These are phyloP conservation scores for Caenorhabditis uteleia DNA, from an alignment of 2,888 invertebrate species.

Conservation along the genomic window DNA sequence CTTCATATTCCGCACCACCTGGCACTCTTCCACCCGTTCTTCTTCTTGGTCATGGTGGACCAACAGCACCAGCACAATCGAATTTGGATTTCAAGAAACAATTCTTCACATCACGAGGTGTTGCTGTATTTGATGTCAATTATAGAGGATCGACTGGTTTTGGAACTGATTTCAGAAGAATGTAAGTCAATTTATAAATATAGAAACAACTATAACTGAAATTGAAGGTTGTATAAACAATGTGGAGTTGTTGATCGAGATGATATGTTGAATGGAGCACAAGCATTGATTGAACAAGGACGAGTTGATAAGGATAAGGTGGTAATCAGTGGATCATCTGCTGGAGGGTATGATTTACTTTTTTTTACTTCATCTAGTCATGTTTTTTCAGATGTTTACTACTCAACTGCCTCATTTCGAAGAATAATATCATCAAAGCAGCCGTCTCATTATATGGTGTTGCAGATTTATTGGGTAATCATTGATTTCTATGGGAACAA, in stretches of 20 bases:
- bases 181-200: constrained; percentile 45
- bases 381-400: constrained; percentile 46
- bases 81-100: constrained; percentile 70
- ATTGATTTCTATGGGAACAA: neutral
- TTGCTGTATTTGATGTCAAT: constrained; percentile 72
- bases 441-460: constrained; percentile 72
- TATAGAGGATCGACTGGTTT: constrained; percentile 72
- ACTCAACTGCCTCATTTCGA: constrained; percentile 48
- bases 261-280: constrained; percentile 70
- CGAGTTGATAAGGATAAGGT: constrained; percentile 69
- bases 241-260: constrained; percentile 72
- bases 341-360: constrained; percentile 27
- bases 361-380: neutral
- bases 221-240: constrained; percentile 57
- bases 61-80: constrained; percentile 68
- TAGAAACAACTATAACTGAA: neutral
- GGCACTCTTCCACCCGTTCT: constrained; percentile 70
- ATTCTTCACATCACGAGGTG: constrained; percentile 67
- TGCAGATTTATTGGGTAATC: constrained; percentile 69
- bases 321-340: constrained; percentile 72
- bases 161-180: constrained; percentile 70
- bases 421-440: constrained; percentile 70
- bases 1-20: constrained; percentile 63
- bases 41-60: constrained; percentile 72
- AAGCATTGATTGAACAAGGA: constrained; percentile 62